These are phyloP conservation scores for Parasteatoda lunata DNA, from an alignment of 2,888 invertebrate species.

Conservation along the genomic window DNA sequence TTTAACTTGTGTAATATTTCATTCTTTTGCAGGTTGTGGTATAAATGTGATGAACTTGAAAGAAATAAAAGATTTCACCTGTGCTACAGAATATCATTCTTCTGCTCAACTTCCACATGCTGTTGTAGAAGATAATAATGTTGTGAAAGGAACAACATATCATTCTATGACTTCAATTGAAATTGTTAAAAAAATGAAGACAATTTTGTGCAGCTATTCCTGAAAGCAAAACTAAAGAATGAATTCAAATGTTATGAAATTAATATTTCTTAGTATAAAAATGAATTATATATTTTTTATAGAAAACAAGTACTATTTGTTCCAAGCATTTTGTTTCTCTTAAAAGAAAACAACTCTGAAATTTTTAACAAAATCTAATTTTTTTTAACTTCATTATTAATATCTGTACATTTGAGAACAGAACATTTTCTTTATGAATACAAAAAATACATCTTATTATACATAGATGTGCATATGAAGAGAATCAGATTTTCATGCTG, in stretches of 20 bases:
- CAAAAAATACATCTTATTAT: not conserved
- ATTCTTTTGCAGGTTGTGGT: not conserved
- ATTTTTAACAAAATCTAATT: not conserved
- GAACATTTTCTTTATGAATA: not conserved
- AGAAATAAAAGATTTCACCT: not conserved
- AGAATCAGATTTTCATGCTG: too few species aligned
- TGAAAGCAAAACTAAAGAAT: too few species aligned
- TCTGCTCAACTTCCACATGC: not conserved
- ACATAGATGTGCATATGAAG: too few species aligned
- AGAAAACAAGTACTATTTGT: too few species aligned
- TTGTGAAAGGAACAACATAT: not conserved
- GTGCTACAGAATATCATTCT: not conserved
- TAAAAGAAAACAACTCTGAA: too few species aligned
- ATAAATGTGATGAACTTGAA: not conserved
- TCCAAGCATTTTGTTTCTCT: too few species aligned
- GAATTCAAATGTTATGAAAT: too few species aligned
- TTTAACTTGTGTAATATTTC: not conserved
- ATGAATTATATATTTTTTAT: too few species aligned
- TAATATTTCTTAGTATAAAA: too few species aligned
- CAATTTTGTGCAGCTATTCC: not conserved
- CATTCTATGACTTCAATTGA: not conserved
- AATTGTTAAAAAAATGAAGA: constrained; percentile 1
- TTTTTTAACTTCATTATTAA: not conserved
- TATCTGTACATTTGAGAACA: too few species aligned
- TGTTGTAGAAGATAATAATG: not conserved